Percentiles rank a stretch among this genome's conserved stretches.
Evolutionary conservation across 2,888 invertebrate genomes (phyloP).

Genomic region (Prostheceraeus crozeri): DNA sequence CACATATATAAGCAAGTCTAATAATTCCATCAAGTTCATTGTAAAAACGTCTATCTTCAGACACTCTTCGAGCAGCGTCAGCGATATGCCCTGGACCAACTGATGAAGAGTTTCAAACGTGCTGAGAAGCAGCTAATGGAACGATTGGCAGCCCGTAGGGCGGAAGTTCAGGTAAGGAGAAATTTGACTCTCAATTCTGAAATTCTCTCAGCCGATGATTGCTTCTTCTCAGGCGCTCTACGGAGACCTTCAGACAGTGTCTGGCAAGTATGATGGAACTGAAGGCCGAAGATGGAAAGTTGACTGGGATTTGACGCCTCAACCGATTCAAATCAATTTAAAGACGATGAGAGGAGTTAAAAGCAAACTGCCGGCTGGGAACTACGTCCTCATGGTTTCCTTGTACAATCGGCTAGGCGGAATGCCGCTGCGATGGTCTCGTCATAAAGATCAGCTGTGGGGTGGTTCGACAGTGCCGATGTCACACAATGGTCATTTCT

Average conservation of each 20-base stretch:
- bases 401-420: conserved; percentile 53
- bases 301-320: conserved; percentile 53
- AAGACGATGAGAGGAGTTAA: conserved; percentile 51
- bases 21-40: no score
- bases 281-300: conserved; percentile 53
- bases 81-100: no score
- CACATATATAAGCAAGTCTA: no score
- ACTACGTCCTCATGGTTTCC: conserved; percentile 52
- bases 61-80: no score
- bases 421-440: conserved; percentile 52
- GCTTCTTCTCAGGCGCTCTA: conserved; percentile 54
- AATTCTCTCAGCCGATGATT: no score
- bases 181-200: no score
- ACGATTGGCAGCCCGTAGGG: no score
- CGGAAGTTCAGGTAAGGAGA: no score
- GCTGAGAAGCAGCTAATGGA: no score
- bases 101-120: no score
- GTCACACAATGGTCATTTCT: conserved; percentile 51
- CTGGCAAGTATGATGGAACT: conserved; percentile 51
- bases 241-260: conserved; percentile 51
- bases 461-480: conserved; percentile 51
- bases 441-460: conserved; percentile 53
- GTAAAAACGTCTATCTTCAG: no score
- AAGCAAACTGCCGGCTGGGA: conserved; percentile 53
- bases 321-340: conserved; percentile 52